Base-by-base conservation (phyloP, 2,113 vertebrate genomes). In the Crotalus tigris region DNA sequence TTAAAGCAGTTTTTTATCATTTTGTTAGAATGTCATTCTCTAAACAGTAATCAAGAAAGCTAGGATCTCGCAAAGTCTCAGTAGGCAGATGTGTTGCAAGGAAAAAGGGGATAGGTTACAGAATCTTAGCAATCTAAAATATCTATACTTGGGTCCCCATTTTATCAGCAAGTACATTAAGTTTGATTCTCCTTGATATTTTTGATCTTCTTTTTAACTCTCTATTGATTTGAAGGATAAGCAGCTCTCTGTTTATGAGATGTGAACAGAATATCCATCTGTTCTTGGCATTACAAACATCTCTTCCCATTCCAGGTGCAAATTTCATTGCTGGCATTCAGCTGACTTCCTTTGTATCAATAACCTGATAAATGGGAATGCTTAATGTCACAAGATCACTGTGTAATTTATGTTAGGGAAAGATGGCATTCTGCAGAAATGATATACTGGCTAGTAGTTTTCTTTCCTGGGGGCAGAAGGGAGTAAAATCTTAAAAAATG, bases 401-500 rank as follows among this genome's bases (percentile, higher is more conserved):
- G 3, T 17, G 5, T 81, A 3, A 81, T 81, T 49, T 92, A 26
- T 75, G 91, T 93, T 92, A 29, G 17, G 29, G 13, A 69, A 7
- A 88, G 88, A 29, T 10, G 61, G 21, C n/a, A 19, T 61, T 1
- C 90, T 58, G 4, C 17, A 92, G 92, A 69, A 94, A 90, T 2
- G 17, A 87, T 90, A 39, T n/a, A 46, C 3, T 44, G 33, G 75
- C 17, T 9, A 44, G 33, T 81, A 44, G 44, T 91, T 89, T 93
- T n/a, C 5, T 53, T 29, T 19, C 26, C 23, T 1, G 39, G 23
- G 2, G 9, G 61, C 8, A 87, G 92, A 64, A 92, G 93, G 61
- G 3, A 93, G 55, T 3, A 29, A 94, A 87, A 94, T 5, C 24
- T 94, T 23, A 69, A 94, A 94, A 90, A 92, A n/a, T 49, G 59